Conservation (phyloP, 1,140 invertebrate species). For the Paracyclopina nana region DNA sequence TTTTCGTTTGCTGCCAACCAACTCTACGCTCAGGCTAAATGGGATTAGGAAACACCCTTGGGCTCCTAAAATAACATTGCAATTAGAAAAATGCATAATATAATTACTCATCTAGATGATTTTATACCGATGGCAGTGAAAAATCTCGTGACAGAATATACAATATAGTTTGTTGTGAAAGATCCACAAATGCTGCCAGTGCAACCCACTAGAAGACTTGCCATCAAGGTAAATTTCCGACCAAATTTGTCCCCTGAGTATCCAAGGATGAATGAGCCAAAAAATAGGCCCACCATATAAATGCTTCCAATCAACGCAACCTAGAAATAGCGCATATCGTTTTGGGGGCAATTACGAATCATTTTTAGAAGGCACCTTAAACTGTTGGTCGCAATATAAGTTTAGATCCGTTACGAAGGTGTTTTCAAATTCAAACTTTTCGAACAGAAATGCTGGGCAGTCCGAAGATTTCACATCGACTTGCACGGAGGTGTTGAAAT, state of each 20-base stretch:
- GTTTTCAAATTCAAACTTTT: too few relatives aligned
- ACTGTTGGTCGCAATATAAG: too few relatives aligned
- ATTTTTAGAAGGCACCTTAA: too few relatives aligned
- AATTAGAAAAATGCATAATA: not conserved
- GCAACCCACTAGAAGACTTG: not conserved
- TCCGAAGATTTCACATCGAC: too few relatives aligned
- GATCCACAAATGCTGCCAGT: not conserved
- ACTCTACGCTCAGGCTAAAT: not conserved
- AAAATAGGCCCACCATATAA: not conserved
- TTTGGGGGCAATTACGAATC: too few relatives aligned
- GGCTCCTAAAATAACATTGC: not conserved
- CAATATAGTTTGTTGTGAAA: not conserved
- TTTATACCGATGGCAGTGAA: not conserved
- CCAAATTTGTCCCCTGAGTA: not conserved
- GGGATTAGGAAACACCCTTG: not conserved
- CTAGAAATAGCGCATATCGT: too few relatives aligned
- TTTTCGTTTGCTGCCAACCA: not conserved
- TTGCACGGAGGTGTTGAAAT: too few relatives aligned
- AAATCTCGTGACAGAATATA: not conserved
- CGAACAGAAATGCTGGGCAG: too few relatives aligned
- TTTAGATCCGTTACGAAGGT: too few relatives aligned
- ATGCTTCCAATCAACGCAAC: conserved; percentile 1
- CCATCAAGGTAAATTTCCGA: not conserved
- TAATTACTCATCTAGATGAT: not conserved
- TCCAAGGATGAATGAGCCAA: not conserved